Base-by-base conservation (phyloP, 2,113 vertebrate species). In the Lethenteron camtschaticum region DNA sequence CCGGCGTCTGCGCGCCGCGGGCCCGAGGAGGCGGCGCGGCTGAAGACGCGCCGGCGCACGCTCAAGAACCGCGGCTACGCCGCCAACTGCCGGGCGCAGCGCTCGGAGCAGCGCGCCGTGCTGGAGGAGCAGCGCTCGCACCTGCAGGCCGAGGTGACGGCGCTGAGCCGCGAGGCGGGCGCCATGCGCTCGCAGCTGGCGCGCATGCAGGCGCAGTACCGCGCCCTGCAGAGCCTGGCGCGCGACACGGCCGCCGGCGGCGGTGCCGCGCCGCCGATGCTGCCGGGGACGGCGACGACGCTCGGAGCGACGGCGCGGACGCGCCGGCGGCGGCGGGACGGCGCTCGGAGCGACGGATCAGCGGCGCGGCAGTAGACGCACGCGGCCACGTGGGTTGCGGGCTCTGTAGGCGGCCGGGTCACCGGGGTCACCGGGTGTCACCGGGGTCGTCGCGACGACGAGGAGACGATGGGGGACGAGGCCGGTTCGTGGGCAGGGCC, bases 1-100 rank as follows among this genome's bases (percentile, higher is more conserved):
- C 63, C 63, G 24, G 63, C 63, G 24, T 9, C 63, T 66, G 9
- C 63, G 63, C 24, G 63, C n/a, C n/a, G n/a, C 24, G n/a, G n/a
- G n/a, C 9, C 63, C 10, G 63, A 66, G 9, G 63, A 66, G n/a
- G 63, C 24, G n/a, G n/a, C n/a, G 10, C 63, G 63, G n/a, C 63
- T 66, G 24, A 66, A 66, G 24, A n/a, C n/a, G 63, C 63, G 63
- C n/a, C n/a, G 63, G 63, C 63, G 63, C 24, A 66, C 63, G 63
- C 63, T 66, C 63, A 66, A 66, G 63, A 66, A 66, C 63, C 63
- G 63, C 10, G 63, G 63, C 24, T 66, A 66, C 63, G 63, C 63
- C 9, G 63, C 63, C 63, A 66, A 20, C 63, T 66, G 63, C 11
- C 63, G 63, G 9, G 24, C 63, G 63, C n/a, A 66, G 10, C 63